These are phyloP conservation scores for Carcina quercana DNA, from an alignment of 2,888 invertebrate species.

Conservation along the genomic window DNA sequence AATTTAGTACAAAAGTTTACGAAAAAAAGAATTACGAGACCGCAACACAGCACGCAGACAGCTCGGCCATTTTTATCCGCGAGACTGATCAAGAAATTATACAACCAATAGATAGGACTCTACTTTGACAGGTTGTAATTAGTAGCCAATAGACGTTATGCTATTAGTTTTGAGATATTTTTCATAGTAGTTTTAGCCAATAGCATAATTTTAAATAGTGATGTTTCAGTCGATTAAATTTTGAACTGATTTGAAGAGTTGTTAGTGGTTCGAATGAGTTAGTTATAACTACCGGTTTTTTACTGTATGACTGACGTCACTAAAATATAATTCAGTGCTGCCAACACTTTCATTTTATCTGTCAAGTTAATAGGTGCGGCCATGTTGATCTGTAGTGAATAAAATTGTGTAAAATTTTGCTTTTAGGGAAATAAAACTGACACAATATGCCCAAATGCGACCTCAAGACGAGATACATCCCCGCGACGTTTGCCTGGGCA, in stretches of 20 bases:
- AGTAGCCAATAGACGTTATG: no score
- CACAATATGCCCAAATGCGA: slow-evolving; percentile 95
- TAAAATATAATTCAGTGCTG: slow-evolving; percentile 4
- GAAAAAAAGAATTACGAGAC: slow-evolving; percentile 38
- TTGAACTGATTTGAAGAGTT: no score
- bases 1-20: slow-evolving; percentile 35
- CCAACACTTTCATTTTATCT: slow-evolving; percentile 34
- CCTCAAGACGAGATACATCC: slow-evolving; percentile 96
- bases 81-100: no score
- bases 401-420: slow-evolving; percentile 60
- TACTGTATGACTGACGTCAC: not conserved
- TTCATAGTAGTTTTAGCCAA: no score
- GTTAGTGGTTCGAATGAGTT: no score
- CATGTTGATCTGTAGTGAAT: slow-evolving; percentile 76
- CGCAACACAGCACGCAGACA: slow-evolving; percentile 46
- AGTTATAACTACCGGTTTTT: slow-evolving; percentile 1
- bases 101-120: no score
- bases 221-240: no score
- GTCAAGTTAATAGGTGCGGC: slow-evolving; percentile 76
- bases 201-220: no score
- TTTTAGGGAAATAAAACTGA: slow-evolving; percentile 65
- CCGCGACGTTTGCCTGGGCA: slow-evolving; percentile 99
- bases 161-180: no score
- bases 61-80: slow-evolving; percentile 72
- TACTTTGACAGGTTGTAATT: no score